Percentiles rank a stretch among this genome's conserved stretches.
Conservation (phyloP, 2,888 invertebrate genomes). For the Archips crataeganus region DNA sequence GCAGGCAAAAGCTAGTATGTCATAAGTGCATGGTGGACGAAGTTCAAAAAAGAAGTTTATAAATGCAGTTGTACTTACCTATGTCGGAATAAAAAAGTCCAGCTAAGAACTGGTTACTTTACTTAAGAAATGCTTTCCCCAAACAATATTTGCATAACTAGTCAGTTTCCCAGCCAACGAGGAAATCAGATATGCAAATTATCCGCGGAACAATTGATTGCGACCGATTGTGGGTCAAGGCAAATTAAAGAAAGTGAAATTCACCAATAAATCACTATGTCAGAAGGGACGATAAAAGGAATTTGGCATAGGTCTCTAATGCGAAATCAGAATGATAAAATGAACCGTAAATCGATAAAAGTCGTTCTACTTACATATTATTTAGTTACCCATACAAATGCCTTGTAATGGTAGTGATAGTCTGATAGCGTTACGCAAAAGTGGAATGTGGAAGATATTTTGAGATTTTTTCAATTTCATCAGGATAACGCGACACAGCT, state of each 20-base stretch:
- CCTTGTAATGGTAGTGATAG: neutral
- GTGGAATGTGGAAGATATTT: slow-evolving; percentile 23
- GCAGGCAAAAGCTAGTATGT: too few species aligned
- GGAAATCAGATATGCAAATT: slow-evolving; percentile 40
- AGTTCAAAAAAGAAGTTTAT: neutral
- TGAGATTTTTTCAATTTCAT: slow-evolving; percentile 13
- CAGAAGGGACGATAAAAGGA: slow-evolving; percentile 54
- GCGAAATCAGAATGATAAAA: slow-evolving; percentile 59
- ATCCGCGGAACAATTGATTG: slow-evolving; percentile 40
- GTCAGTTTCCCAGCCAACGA: slow-evolving; percentile 20
- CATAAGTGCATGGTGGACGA: neutral
- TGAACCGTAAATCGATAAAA: slow-evolving; percentile 73
- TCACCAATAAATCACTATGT: slow-evolving; percentile 53
- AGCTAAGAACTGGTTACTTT: neutral
- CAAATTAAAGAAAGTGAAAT: slow-evolving; percentile 43
- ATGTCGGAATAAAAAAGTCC: neutral
- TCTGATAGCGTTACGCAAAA: neutral
- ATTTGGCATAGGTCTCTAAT: slow-evolving; percentile 66
- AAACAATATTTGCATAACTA: slow-evolving; percentile 35
- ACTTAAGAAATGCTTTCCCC: slow-evolving; percentile 12
- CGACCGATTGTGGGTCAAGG: slow-evolving; percentile 36
- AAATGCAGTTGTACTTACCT: too few species aligned
- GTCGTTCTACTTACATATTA: slow-evolving; percentile 69
- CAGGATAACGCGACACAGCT: neutral
- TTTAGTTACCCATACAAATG: slow-evolving; percentile 3